Evolutionary conservation across 2,113 vertebrate genomes (phyloP), one percentile per base, ranked within the genome.

Genomic region (Anhinga anhinga): DNA sequence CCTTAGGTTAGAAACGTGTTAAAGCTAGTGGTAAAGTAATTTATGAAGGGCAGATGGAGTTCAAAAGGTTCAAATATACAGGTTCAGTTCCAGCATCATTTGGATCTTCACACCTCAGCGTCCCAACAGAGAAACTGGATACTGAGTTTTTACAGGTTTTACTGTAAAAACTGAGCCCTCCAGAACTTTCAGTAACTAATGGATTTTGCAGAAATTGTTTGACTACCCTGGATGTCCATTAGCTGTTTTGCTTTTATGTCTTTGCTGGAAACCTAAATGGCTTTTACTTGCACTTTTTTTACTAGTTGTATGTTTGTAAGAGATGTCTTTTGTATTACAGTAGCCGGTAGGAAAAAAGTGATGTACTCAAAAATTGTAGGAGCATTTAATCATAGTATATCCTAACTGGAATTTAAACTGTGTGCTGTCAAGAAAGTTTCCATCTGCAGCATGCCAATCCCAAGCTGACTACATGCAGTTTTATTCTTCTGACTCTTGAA

Each of bases 131-230:
- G 98, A 98, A 98, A 98, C 98, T 94, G 97, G 97, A 98, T 98
- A 95, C 93, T 26, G 81, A 91, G 92, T 95, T 97, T 98, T 98
- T 98, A 98, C 96, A 97, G 96, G 95, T 98, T 98, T 98, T 97
- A 96, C 96, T 96, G 93, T 98, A 98, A 98, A 98, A 98, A 96
- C 88, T 16, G 84, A 98, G 94, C 96, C 97, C 90, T 98, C 95
- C 97, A 95, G 95, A 98, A 97, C 96, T 97, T 98, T 90, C 34
- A 81, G 92, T 94, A 96, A 95, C 97, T 99, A 98, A 99, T 99
- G 98, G 97, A 88, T 99, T 99, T 98, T 98, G 96, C 99, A 99
- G 99, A 98, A 97, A 96, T 88, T 73, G 91, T 96, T 98, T 98
- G 97, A 86, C 95, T 96, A 36, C 81, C 77, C 92, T 95, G 89